Conservation (phyloP, 1,140 invertebrate genomes). For the Drosophila obscura region DNA sequence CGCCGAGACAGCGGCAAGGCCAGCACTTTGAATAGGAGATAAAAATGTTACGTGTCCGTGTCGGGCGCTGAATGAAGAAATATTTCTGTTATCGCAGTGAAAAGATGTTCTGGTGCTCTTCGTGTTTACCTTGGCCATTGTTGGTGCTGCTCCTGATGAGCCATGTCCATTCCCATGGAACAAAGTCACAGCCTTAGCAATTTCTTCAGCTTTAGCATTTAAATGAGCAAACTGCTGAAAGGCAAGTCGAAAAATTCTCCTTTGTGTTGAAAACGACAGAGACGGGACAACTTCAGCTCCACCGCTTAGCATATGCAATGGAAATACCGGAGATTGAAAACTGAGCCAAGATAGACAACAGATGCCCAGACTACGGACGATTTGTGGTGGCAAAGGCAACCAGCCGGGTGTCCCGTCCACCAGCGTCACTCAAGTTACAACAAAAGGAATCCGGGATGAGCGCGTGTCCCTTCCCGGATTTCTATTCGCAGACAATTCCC, state of each 20-base stretch:
- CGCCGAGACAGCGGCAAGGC: conserved; percentile 15
- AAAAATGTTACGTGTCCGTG: conserved; percentile 77
- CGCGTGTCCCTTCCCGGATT: conserved; percentile 41
- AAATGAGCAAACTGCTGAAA: conserved; percentile 23
- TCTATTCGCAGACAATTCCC: conserved; percentile 29
- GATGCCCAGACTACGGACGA: background rate
- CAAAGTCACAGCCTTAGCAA: conserved; percentile 39
- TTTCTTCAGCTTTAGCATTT: conserved; percentile 27
- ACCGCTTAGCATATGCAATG: conserved; percentile 31
- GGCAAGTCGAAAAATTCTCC: conserved; percentile 10
- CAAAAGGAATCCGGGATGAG: conserved; percentile 40
- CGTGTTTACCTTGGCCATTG: conserved; percentile 66
- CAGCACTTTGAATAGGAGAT: conserved; percentile 78
- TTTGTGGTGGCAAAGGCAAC: conserved; percentile 1
- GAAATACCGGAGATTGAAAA: conserved; percentile 30
- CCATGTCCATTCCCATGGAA: conserved; percentile 1
- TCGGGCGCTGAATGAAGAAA: conserved; percentile 68
- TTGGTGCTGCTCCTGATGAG: conserved; percentile 7
- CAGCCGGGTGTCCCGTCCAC: background rate
- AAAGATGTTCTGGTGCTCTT: conserved; percentile 76
- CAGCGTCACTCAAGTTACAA: conserved; percentile 36
- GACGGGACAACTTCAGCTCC: no score
- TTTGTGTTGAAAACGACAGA: conserved; percentile 17
- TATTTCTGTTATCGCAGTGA: conserved; percentile 78
- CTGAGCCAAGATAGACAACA: conserved; percentile 15